Evolutionary conservation across 2,113 vertebrate genomes (phyloP).

Genomic region (Mus pahari): DNA sequence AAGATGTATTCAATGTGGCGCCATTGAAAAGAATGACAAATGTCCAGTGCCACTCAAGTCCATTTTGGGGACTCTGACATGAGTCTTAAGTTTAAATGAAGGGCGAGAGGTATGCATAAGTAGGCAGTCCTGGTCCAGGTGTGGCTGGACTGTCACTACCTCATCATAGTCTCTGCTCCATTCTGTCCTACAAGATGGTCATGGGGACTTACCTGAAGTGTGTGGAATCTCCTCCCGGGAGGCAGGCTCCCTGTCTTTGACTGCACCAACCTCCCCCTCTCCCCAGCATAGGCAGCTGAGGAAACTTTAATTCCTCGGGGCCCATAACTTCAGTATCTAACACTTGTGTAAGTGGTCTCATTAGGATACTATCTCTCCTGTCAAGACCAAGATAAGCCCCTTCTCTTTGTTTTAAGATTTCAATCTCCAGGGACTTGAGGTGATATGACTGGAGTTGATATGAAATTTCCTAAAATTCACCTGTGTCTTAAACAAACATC

Average conservation of each 20-base stretch:
- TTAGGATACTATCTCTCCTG: neutral
- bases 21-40: neutral
- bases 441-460: neutral
- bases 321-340: neutral
- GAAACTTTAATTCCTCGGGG: neutral
- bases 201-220: no score
- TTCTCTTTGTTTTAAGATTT: neutral
- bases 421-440: neutral
- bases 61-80: neutral
- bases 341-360: neutral
- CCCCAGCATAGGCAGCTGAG: neutral
- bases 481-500: neutral
- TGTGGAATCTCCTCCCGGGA: neutral
- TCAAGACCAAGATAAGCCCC: neutral
- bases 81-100: neutral
- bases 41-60: neutral
- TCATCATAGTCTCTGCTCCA: neutral
- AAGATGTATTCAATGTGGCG: neutral
- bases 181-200: neutral
- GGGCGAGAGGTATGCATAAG: neutral
- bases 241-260: neutral
- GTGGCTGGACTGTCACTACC: neutral
- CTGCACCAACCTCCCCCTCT: neutral
- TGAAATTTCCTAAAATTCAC: neutral
- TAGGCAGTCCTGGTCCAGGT: neutral